Base-by-base conservation (phyloP, 2,113 vertebrate genomes). In the Cyanoliseus patagonus region DNA sequence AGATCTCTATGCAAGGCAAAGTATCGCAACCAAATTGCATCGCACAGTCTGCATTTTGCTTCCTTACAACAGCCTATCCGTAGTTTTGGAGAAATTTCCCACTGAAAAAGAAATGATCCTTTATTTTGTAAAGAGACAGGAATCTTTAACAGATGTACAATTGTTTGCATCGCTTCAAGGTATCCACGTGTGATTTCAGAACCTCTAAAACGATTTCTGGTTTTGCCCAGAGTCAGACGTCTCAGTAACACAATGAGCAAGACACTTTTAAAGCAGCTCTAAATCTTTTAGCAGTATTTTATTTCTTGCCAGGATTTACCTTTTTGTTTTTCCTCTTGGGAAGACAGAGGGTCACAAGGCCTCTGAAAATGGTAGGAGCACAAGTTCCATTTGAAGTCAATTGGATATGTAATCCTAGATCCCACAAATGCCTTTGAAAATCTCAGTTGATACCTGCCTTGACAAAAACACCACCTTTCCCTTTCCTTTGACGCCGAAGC, bases 321-420 rank as follows among this genome's bases (percentile, higher is more conserved):
- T 77, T 88, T 82, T 59, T 81, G 46, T 74, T 92, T 81, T 86
- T 33, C 63, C 83, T 92, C 80, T 37, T 81, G 64, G 86, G 88
- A 95, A 88, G 41, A 39, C 24, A 76, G 57, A 91, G 49, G 57
- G 76, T 84, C 80, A 52, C 30, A n/a, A 82, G 76, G 73, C 57
- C 35, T 59, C 53, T 8, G 5, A 68, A 61, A 88, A 80, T 27
- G 14, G 79, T 5, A 73, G 62, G 66, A 92, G 27, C 13, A 6
- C 7, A 76, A 89, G 69, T 89, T 78, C 25, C 46, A 76, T 62
- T 79, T 88, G 81, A 96, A 94, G 77, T 87, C 84, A 87, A 72
- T 37, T 82, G 87, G 67, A 92, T 94, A 93, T 96, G 77, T 84
- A 93, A 94, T 79, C 59, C 86, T 66, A 96, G 95, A 94, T 93